Percentiles rank a stretch among this genome's conserved stretches.
Evolutionary conservation across 2,113 vertebrate genomes (phyloP).

Genomic region (Tetraodon nigroviridis): DNA sequence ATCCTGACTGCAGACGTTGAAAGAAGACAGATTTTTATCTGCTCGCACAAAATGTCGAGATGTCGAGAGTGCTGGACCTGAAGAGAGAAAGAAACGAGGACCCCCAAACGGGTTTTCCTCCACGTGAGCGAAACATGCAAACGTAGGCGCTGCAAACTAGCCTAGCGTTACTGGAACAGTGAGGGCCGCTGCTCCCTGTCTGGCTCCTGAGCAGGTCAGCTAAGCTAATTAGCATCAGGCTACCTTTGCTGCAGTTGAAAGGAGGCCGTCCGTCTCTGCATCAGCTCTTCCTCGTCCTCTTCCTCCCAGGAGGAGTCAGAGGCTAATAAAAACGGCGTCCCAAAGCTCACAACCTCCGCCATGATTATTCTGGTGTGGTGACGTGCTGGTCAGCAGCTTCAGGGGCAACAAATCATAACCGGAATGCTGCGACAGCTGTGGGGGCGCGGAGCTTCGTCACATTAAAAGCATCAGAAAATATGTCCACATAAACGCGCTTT

Average conservation of each 20-base stretch:
- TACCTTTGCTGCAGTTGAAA: too few relatives aligned
- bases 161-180: too few relatives aligned
- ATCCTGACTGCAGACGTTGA: slow-evolving; percentile 7
- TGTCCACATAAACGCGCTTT: not conserved
- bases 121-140: too few relatives aligned
- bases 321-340: slow-evolving; percentile 26
- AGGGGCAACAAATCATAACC: slow-evolving; percentile 19
- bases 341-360: slow-evolving; percentile 17
- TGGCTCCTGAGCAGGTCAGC: too few relatives aligned
- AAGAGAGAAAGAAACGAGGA: too few relatives aligned
- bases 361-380: slow-evolving; percentile 33
- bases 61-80: too few relatives aligned
- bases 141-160: too few relatives aligned
- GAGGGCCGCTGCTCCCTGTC: too few relatives aligned
- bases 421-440: slow-evolving; percentile 3
- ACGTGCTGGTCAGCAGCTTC: slow-evolving; percentile 44
- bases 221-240: too few relatives aligned
- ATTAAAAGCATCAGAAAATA: slow-evolving; percentile 1
- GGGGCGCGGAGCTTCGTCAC: slow-evolving; percentile 3
- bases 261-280: not conserved
- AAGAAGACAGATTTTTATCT: slow-evolving; percentile 15
- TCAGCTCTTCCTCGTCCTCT: slow-evolving; percentile 15
- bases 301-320: too few relatives aligned
- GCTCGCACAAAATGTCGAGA: slow-evolving; percentile 26
- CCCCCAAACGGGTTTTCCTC: too few relatives aligned